Percentiles rank a stretch among this genome's conserved stretches.
Evolutionary conservation across 2,113 vertebrate species (phyloP).

Genomic region (Scolopax mira): DNA sequence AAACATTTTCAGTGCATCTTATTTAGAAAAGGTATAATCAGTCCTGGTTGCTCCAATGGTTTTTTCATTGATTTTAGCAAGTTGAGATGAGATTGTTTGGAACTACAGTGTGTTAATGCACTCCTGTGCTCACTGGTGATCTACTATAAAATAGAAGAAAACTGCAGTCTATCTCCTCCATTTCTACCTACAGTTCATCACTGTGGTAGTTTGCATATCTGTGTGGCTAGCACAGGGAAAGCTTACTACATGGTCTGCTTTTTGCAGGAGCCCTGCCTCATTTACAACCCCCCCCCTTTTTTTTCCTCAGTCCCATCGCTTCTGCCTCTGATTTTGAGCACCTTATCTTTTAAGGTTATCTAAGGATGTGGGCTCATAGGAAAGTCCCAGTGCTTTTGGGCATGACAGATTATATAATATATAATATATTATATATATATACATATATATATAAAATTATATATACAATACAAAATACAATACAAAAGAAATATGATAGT

Average conservation of each 20-base stretch:
- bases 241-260: not conserved
- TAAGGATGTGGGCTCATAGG: not conserved
- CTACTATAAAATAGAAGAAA: not conserved
- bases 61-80: not conserved
- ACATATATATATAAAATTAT: no score
- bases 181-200: not conserved
- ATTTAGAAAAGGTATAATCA: not conserved
- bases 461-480: no score
- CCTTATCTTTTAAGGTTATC: not conserved
- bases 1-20: not conserved
- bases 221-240: not conserved
- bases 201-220: not conserved
- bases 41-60: not conserved
- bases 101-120: not conserved
- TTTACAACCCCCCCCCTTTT: not conserved
- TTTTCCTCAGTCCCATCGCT: not conserved
- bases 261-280: not conserved
- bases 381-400: not conserved
- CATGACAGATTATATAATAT: not conserved
- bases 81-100: not conserved
- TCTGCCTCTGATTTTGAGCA: not conserved
- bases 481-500: not conserved
- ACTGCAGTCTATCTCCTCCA: no score
- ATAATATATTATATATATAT: no score
- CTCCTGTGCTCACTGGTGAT: not conserved